Evolutionary conservation across 1,140 invertebrate genomes (phyloP).

Genomic region (Charaxes varanes): DNA sequence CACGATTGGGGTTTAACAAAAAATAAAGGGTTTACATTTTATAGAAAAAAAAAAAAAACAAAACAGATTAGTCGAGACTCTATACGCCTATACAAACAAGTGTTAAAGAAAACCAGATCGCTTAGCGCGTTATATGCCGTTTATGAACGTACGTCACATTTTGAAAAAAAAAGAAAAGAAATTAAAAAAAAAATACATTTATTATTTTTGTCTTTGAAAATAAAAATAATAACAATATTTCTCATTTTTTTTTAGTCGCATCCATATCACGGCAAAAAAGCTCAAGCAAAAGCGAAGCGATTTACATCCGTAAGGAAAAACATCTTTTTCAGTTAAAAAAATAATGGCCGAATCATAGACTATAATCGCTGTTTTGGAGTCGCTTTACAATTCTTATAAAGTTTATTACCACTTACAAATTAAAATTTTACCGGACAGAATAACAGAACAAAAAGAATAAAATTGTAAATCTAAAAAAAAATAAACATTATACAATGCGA

Average conservation of each 20-base stretch:
- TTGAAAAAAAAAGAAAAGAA: background rate
- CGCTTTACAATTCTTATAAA: slow-evolving; percentile 7
- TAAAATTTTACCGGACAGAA: slow-evolving; percentile 2
- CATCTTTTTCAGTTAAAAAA: slow-evolving; percentile 19
- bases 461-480: background rate
- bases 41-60: slow-evolving; percentile 29
- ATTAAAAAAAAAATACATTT: no score
- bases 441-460: slow-evolving; percentile 2
- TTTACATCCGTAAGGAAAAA: slow-evolving; percentile 36
- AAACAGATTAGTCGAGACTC: slow-evolving; percentile 60
- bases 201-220: background rate
- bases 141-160: slow-evolving; percentile 33
- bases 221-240: no score
- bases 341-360: slow-evolving; percentile 23
- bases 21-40: no score
- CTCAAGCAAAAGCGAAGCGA: slow-evolving; percentile 69
- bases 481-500: slow-evolving; percentile 10
- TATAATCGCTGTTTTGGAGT: slow-evolving; percentile 45
- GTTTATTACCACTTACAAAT: background rate
- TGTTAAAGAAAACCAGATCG: slow-evolving; percentile 67
- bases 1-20: no score
- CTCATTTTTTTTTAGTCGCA: slow-evolving; percentile 31
- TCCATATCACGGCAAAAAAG: slow-evolving; percentile 56
- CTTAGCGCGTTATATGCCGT: slow-evolving; percentile 55
- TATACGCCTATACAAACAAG: slow-evolving; percentile 65